Conservation (phyloP, 2,113 vertebrate genomes). For the Otis tarda region DNA sequence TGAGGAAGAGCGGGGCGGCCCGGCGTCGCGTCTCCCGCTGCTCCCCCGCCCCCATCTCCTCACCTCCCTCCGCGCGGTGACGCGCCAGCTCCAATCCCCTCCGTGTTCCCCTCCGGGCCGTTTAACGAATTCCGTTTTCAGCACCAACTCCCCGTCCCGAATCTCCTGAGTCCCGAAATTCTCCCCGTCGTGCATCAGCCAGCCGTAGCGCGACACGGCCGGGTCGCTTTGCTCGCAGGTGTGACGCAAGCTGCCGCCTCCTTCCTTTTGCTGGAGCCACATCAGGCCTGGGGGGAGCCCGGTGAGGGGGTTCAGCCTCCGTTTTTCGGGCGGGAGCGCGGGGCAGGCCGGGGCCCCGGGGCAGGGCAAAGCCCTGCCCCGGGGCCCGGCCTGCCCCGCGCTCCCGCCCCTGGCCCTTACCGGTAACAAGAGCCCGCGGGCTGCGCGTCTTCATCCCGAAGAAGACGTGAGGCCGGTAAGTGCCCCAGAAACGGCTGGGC, state of each 20-base stretch:
- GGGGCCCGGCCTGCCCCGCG: neutral
- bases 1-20: too few species aligned
- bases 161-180: slow-evolving; percentile 91
- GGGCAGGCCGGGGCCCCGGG: neutral
- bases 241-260: slow-evolving; percentile 82
- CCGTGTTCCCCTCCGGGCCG: slow-evolving; percentile 86
- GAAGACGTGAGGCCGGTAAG: slow-evolving; percentile 92
- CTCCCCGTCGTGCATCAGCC: slow-evolving; percentile 90
- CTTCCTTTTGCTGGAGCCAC: slow-evolving; percentile 88
- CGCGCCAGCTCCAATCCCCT: slow-evolving; percentile 95
- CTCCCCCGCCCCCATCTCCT: neutral
- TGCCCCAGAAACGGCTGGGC: slow-evolving; percentile 88
- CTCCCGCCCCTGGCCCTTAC: slow-evolving; percentile 55
- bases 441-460: slow-evolving; percentile 97
- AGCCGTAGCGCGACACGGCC: slow-evolving; percentile 83
- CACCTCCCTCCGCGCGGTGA: slow-evolving; percentile 86
- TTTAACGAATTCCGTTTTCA: slow-evolving; percentile 92
- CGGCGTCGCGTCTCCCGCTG: too few species aligned
- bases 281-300: slow-evolving; percentile 81
- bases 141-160: slow-evolving; percentile 78
- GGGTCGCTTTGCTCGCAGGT: slow-evolving; percentile 89
- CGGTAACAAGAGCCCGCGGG: slow-evolving; percentile 83
- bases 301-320: neutral
- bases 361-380: too few species aligned
- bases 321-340: neutral